Evolutionary conservation across 2,888 invertebrate genomes (phyloP).

Genomic region (Xiphydria camelus): DNA sequence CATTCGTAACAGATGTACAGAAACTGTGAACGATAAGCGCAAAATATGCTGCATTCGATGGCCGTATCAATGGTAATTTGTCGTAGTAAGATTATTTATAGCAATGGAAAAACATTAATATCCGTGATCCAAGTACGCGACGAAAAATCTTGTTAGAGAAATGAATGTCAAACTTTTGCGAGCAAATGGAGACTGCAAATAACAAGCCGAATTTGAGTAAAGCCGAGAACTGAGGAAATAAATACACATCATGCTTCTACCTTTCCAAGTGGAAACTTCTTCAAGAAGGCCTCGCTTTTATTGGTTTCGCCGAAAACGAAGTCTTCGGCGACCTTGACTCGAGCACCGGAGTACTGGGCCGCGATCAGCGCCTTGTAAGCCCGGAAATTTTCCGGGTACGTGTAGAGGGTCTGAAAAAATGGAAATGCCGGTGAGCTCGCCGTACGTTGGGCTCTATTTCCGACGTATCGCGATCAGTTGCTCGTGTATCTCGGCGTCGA

Average conservation of each 20-base stretch:
- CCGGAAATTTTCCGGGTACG: slow-evolving; percentile 97
- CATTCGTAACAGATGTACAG: too few species aligned
- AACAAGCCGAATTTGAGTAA: slow-evolving; percentile 11
- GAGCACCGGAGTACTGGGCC: slow-evolving; percentile 91
- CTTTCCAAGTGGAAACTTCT: slow-evolving; percentile 97
- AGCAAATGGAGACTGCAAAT: too few species aligned
- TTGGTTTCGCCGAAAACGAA: slow-evolving; percentile 96
- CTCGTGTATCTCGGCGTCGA: slow-evolving; percentile 29
- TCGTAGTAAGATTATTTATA: too few species aligned
- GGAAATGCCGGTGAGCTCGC: neutral
- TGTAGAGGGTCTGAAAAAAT: slow-evolving; percentile 88
- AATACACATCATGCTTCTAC: too few species aligned
- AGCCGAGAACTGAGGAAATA: neutral
- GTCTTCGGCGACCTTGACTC: slow-evolving; percentile 78
- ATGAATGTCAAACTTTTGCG: too few species aligned
- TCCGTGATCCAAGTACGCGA: too few species aligned
- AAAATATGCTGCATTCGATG: too few species aligned
- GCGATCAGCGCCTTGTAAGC: slow-evolving; percentile 97
- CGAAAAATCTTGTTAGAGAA: too few species aligned
- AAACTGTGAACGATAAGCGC: too few species aligned
- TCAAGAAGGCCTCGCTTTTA: slow-evolving; percentile 80
- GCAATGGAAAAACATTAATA: too few species aligned
- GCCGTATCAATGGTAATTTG: too few species aligned
- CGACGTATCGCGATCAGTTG: neutral
- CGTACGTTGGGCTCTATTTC: slow-evolving; percentile 5